These are phyloP conservation scores for Marronus borbonicus DNA, from an alignment of 2,888 invertebrate species.

Conservation along the genomic window DNA sequence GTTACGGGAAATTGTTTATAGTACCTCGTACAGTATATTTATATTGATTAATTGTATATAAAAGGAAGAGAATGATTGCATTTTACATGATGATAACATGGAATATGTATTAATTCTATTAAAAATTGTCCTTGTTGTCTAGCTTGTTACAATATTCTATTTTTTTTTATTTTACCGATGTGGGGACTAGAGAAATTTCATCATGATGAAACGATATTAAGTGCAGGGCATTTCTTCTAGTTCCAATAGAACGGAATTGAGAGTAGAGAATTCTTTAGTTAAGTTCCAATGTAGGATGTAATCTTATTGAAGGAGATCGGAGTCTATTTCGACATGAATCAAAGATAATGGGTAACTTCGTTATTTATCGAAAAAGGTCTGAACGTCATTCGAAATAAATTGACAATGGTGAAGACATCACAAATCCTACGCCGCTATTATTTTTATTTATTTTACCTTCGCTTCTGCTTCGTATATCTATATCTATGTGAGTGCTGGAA, in stretches of 20 bases:
- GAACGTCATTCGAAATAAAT: conserved; percentile 30
- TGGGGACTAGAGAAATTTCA: too few relatives aligned
- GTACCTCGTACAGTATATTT: too few relatives aligned
- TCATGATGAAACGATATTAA: too few relatives aligned
- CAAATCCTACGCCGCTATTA: background rate
- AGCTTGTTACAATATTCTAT: too few relatives aligned
- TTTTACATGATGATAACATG: too few relatives aligned
- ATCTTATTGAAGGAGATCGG: conserved; percentile 7
- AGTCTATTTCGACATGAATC: conserved; percentile 15
- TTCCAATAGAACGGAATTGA: background rate
- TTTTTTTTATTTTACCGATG: too few relatives aligned
- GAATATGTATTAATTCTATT: too few relatives aligned
- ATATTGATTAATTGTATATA: too few relatives aligned
- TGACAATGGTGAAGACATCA: conserved; percentile 19
- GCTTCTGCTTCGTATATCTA: background rate
- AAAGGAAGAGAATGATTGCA: too few relatives aligned
- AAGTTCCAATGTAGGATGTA: conserved; percentile 11
- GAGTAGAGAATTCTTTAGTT: background rate
- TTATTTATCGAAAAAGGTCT: conserved; percentile 19
- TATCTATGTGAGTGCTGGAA: background rate
- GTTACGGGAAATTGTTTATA: too few relatives aligned
- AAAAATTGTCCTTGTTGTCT: too few relatives aligned
- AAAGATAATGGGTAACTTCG: conserved; percentile 32
- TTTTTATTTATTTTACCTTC: conserved; percentile 13
- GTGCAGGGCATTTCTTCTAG: background rate